Evolutionary conservation across 1,140 invertebrate genomes (phyloP).

Genomic region (Ceratoteleas bidentatus): DNA sequence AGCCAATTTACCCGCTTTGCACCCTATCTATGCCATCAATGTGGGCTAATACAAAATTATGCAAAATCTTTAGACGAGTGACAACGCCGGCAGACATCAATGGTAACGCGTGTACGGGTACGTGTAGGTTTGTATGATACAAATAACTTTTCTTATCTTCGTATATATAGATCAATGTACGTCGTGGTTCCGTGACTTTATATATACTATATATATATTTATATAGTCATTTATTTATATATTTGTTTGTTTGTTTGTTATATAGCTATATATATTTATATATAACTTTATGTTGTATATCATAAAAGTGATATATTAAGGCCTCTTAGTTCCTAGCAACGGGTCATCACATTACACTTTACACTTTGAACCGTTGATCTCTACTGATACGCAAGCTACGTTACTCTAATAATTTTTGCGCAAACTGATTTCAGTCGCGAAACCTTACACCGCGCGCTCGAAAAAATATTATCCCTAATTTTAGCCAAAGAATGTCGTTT

Average conservation of each 20-base stretch:
- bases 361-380: constrained; percentile 67
- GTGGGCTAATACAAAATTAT: no score
- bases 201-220: constrained; percentile 38
- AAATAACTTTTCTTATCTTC: constrained; percentile 49
- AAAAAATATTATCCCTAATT: no score
- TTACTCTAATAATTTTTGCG: constrained; percentile 51
- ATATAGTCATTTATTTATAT: constrained; percentile 12
- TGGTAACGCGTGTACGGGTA: constrained; percentile 32
- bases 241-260: no score
- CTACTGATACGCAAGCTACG: constrained; percentile 63
- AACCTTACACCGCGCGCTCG: no score
- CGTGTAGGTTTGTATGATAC: constrained; percentile 31
- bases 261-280: not conserved
- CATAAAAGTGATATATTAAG: constrained; percentile 78
- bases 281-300: constrained; percentile 65
- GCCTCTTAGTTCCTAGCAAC: constrained; percentile 80
- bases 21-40: no score
- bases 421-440: no score
- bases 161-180: constrained; percentile 51
- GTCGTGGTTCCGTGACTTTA: constrained; percentile 25
- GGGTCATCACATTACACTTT: constrained; percentile 74
- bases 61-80: constrained; percentile 34
- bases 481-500: constrained; percentile 35
- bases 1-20: no score
- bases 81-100: constrained; percentile 46